Percentiles rank a stretch among this genome's conserved stretches.
Conservation (phyloP, 1,140 invertebrate genomes). For the Campoletis sonorensis region DNA sequence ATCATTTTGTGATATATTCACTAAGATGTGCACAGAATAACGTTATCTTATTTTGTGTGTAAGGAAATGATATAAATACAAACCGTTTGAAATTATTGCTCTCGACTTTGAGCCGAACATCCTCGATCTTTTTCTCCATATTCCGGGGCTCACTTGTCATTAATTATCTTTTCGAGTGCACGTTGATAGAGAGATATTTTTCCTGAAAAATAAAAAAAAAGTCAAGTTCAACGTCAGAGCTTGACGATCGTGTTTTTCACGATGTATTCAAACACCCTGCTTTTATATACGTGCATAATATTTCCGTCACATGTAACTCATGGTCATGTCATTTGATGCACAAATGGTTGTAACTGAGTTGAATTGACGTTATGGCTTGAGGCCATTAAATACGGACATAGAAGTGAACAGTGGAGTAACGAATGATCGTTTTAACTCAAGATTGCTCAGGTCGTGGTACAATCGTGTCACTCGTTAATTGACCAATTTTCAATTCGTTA, state of each 20-base stretch:
- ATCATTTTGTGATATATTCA: too few species aligned
- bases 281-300: neutral
- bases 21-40: neutral
- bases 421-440: neutral
- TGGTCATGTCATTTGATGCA: slow-evolving; percentile 15
- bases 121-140: slow-evolving; percentile 20
- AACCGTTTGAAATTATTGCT: neutral
- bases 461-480: neutral
- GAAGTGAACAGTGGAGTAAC: neutral
- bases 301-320: neutral
- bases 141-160: neutral
- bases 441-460: neutral
- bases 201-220: slow-evolving; percentile 8
- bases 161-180: neutral
- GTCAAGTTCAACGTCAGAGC: neutral
- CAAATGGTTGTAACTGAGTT: slow-evolving; percentile 31
- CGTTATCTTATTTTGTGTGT: neutral
- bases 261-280: neutral
- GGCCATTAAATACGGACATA: neutral
- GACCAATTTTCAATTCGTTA: neutral
- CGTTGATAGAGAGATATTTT: neutral
- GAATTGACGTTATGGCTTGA: slow-evolving; percentile 24
- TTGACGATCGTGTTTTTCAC: neutral
- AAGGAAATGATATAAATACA: neutral
- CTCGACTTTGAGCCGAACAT: slow-evolving; percentile 31